Base-by-base conservation (phyloP, 2,113 vertebrate genomes). In the Tursiops truncatus region DNA sequence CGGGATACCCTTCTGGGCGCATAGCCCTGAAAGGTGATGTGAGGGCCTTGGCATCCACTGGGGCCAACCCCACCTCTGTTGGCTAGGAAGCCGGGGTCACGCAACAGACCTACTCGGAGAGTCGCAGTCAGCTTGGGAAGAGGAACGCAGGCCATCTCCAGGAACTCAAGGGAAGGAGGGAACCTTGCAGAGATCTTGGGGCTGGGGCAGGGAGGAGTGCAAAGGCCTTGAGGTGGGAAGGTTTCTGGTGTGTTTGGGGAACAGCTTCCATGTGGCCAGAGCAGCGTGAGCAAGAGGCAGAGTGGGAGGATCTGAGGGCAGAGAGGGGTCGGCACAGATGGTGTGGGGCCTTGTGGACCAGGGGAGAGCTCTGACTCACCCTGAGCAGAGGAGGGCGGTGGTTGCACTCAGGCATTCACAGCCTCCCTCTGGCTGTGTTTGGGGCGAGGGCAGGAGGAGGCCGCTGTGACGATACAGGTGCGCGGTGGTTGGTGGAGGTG, bases 1-100 rank as follows among this genome's bases (percentile, higher is more conserved):
- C 1, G 0, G 86, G 81, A 81, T 68, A 41, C 79, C 36, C 25
- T 41, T 62, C 81, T 25, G 28, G 83, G 70, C 81, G 23, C 67
- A 63, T 60, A 86, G 44, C 81, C 71, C 93, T 68, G 5, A 77
- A 91, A 96, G 89, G 95, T 95, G 86, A 93, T 20, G n/a, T 3
- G 67, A 76, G 93, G 89, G 10, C 50, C 76, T 56, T n/a, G 12
- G 60, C 50, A 65, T 86, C 82, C 12, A 4, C 58, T 12, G 33
- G 50, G 82, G 8, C 65, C 79, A 56, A 9, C 44, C 71, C 60
- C 8, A 4, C 88, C 36, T 15, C 23, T 83, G 60, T 63, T 12
- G 36, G n/a, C 93, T 58, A n/a, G 74, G 77, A 70, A 44, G 53
- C 38, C 18, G 2, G 38, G 28, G 25, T 65, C 84, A 62, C 71